Evolutionary conservation across 2,797 vertebrate genomes (phyloP).

Genomic region (Carduelis carduelis): DNA sequence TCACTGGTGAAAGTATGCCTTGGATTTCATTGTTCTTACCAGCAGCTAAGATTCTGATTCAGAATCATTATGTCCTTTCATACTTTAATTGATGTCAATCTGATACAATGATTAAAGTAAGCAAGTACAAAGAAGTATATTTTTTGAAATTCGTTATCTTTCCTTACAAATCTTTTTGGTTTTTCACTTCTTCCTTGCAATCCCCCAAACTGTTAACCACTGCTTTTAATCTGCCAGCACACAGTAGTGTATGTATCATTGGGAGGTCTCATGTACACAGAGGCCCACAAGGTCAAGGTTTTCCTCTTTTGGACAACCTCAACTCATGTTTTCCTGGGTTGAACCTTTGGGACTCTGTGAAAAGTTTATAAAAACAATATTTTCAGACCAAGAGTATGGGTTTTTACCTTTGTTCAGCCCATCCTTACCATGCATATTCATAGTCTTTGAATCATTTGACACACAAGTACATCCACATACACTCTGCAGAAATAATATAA

Average conservation of each 20-base stretch:
- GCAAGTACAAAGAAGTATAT: not conserved
- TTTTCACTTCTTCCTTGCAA: not conserved
- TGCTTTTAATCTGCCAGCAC: not conserved
- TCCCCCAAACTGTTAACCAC: not conserved
- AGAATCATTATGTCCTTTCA: not conserved
- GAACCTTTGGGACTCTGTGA: not conserved
- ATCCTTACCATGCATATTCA: not conserved
- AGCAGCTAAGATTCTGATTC: not conserved
- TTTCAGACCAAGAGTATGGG: not conserved
- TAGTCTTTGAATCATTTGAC: not conserved
- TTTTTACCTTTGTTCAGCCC: not conserved
- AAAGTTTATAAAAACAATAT: not conserved
- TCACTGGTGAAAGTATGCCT: not conserved
- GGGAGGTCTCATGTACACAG: accelerated
- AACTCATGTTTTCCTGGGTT: not conserved
- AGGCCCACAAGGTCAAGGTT: accelerated
- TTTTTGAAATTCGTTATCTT: not conserved
- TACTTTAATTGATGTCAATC: not conserved
- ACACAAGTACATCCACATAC: not conserved
- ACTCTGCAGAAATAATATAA: not conserved
- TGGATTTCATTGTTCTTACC: not conserved
- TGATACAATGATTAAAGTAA: not conserved
- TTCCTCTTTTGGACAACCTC: not conserved
- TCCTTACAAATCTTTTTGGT: not conserved
- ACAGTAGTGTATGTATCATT: accelerated